Evolutionary conservation across 1,140 invertebrate genomes (phyloP).

Genomic region (Belonocnema kinseyi): DNA sequence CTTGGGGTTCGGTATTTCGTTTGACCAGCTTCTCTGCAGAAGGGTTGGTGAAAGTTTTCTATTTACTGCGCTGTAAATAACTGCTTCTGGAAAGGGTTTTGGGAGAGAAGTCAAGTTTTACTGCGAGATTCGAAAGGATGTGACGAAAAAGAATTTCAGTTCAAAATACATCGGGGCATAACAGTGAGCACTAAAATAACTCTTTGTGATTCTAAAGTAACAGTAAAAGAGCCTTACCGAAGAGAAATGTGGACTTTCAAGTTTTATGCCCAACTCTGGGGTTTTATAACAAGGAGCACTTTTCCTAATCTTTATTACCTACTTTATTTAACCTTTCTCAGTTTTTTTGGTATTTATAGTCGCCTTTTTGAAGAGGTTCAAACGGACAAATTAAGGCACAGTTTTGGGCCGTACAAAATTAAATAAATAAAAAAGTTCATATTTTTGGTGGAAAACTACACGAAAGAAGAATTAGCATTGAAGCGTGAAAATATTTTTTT

Average conservation of each 20-base stretch:
- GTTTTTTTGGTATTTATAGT: not conserved
- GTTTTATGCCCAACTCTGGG: conserved; percentile 2
- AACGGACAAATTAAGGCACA: not conserved
- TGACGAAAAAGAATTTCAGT: conserved; percentile 26
- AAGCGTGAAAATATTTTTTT: too few species aligned
- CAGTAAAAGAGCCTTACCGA: conserved; percentile 22
- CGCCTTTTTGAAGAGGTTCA: not conserved
- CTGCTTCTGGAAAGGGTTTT: conserved; percentile 58
- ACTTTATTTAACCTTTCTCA: conserved; percentile 12
- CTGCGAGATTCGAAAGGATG: conserved; percentile 6
- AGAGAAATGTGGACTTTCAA: conserved; percentile 5
- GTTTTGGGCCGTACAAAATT: not conserved
- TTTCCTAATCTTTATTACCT: conserved; percentile 27
- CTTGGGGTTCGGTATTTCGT: conserved; percentile 53
- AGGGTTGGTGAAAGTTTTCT: conserved; percentile 70
- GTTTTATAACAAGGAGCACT: conserved; percentile 26
- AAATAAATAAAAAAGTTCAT: not conserved
- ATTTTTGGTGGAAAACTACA: not conserved
- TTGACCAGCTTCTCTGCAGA: conserved; percentile 61
- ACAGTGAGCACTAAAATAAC: conserved; percentile 26
- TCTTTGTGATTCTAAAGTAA: conserved; percentile 23
- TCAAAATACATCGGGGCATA: conserved; percentile 21
- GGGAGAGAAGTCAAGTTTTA: conserved; percentile 10
- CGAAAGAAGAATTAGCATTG: too few species aligned
- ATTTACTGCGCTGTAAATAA: conserved; percentile 68